Conservation (phyloP, 2,113 vertebrate genomes). For the Sander vitreus region DNA sequence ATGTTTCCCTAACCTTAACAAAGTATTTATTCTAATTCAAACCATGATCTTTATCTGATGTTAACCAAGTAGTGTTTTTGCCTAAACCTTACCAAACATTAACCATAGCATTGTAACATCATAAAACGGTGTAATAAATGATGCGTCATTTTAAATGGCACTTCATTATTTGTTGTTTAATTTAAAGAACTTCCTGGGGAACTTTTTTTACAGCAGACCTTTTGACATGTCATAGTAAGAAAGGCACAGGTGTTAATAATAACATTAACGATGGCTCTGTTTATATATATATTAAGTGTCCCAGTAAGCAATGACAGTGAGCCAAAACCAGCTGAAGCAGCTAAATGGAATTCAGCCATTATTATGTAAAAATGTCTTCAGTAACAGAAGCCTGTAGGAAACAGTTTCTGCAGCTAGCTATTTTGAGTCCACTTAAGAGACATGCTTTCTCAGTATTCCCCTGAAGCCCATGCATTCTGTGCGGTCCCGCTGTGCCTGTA, state of each 20-base stretch:
- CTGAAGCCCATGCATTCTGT: conserved; percentile 1
- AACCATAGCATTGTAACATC: neutral
- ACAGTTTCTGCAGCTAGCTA: neutral
- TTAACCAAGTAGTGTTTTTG: neutral
- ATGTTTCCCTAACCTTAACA: neutral
- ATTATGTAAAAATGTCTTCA: neutral
- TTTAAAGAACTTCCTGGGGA: neutral
- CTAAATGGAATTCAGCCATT: conserved; percentile 2
- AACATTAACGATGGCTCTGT: neutral
- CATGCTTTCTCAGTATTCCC: neutral
- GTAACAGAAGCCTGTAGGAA: neutral
- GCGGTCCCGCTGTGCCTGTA: conserved; percentile 14
- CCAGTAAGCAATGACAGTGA: neutral
- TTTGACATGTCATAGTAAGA: neutral
- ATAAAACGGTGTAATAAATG: neutral
- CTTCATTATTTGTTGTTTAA: neutral
- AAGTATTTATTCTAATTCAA: neutral
- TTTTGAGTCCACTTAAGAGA: conserved; percentile 19
- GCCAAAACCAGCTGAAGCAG: neutral
- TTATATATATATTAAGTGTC: neutral
- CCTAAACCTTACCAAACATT: neutral
- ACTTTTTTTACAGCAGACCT: neutral
- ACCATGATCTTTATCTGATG: neutral
- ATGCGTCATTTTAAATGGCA: neutral
- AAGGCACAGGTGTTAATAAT: neutral